phyloP scores from a whole-genome alignment of 2,888 invertebrate species.

The Agrotis puta region DNA sequence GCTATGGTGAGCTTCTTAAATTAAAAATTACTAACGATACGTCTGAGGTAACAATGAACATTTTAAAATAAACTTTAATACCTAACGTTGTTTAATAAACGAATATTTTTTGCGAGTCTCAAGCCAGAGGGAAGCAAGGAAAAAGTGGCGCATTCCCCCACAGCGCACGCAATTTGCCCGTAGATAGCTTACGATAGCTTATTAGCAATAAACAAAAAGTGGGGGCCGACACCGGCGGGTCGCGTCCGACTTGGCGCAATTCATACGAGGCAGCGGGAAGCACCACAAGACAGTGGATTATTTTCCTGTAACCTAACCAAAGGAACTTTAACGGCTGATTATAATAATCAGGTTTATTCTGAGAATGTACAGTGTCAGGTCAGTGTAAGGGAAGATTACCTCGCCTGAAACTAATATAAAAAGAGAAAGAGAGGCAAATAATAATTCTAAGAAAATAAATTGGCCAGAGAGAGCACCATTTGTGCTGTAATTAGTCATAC shows the following conservation, averaged over 20 bases:
- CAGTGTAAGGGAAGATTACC: background rate
- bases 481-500: background rate
- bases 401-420: no score
- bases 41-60: constrained; percentile 7
- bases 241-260: constrained; percentile 46
- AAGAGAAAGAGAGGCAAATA: background rate
- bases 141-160: constrained; percentile 67
- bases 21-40: constrained; percentile 16
- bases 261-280: constrained; percentile 58
- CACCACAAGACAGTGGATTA: background rate
- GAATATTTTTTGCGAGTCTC: constrained; percentile 51
- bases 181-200: constrained; percentile 82
- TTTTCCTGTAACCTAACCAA: no score
- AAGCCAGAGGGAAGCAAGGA: constrained; percentile 51
- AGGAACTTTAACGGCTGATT: no score
- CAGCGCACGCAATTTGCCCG: constrained; percentile 77
- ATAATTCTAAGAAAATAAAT: background rate
- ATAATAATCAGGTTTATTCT: no score
- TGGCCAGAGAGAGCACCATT: background rate
- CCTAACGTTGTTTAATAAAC: constrained; percentile 42
- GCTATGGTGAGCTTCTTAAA: background rate
- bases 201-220: constrained; percentile 90
- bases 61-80: constrained; percentile 32
- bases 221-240: constrained; percentile 70
- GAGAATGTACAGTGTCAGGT: no score